A percentile compares a stretch with the other conserved stretches of the same genome.
Evolutionary conservation across 2,888 invertebrate genomes (phyloP).

Genomic region (Reticulitermes lucifugus): DNA sequence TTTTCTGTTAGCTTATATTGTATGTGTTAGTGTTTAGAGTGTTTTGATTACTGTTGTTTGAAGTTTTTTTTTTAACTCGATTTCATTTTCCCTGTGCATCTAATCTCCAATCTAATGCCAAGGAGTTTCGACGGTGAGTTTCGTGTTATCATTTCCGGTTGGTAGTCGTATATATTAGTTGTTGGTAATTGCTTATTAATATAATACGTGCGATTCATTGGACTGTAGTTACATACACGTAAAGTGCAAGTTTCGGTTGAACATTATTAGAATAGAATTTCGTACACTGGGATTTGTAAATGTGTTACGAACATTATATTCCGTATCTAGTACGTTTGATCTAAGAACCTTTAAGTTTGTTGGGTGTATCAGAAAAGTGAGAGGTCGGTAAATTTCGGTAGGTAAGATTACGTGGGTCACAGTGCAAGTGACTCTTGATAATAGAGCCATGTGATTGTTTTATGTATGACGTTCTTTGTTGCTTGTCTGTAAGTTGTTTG

Average conservation of each 20-base stretch:
- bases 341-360: no score
- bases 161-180: background rate
- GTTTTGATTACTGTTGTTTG: slow-evolving; percentile 13
- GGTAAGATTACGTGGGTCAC: no score
- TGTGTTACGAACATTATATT: background rate
- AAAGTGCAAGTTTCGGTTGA: background rate
- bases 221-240: background rate
- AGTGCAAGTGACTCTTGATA: no score
- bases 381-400: background rate
- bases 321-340: background rate
- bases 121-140: slow-evolving; percentile 50
- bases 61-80: background rate
- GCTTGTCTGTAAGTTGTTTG: no score
- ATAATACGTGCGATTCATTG: background rate
- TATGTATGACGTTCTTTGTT: no score
- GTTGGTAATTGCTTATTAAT: background rate
- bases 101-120: slow-evolving; percentile 40
- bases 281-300: background rate
- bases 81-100: slow-evolving; percentile 14
- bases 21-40: slow-evolving; percentile 24
- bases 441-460: no score
- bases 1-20: background rate
- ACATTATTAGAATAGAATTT: background rate
- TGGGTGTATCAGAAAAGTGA: background rate
- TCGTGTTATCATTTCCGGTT: slow-evolving; percentile 52